These are phyloP conservation scores for Emys orbicularis DNA, from an alignment of 2,797 vertebrate genomes.

Conservation along the genomic window DNA sequence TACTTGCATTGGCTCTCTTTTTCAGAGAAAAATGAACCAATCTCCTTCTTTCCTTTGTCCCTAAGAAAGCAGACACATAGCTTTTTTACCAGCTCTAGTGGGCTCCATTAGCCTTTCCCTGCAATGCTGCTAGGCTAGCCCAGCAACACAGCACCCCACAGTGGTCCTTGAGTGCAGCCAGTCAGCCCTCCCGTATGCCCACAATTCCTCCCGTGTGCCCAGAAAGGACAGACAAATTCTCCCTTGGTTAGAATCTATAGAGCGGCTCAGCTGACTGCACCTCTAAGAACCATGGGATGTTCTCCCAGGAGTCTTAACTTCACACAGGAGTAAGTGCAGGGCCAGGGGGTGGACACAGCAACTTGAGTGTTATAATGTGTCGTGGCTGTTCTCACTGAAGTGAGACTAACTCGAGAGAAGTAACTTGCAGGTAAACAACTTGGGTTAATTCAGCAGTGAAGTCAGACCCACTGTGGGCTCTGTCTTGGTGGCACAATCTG, in stretches of 20 bases:
- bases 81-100: not conserved
- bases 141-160: rapidly evolving
- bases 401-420: not conserved
- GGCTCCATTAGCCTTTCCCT: rapidly evolving
- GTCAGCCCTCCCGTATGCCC: not conserved
- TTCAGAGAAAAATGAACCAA: rapidly evolving
- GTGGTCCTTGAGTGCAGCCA: rapidly evolving
- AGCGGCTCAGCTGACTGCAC: not conserved
- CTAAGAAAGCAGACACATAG: rapidly evolving
- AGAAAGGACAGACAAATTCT: rapidly evolving
- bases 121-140: not conserved
- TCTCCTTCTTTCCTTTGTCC: not conserved
- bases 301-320: not conserved
- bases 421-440: not conserved
- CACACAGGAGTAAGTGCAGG: rapidly evolving
- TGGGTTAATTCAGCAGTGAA: not conserved
- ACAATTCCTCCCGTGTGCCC: not conserved
- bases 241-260: not conserved
- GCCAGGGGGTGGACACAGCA: not conserved
- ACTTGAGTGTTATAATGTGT: not conserved
- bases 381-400: not conserved
- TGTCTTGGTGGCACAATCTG: not conserved
- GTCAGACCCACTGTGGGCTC: rapidly evolving
- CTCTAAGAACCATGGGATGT: rapidly evolving
- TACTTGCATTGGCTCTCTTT: rapidly evolving